A percentile compares a stretch with the other conserved stretches of the same genome.
phyloP scores from a whole-genome alignment of 1,140 invertebrate species.

The Manduca sexta region DNA sequence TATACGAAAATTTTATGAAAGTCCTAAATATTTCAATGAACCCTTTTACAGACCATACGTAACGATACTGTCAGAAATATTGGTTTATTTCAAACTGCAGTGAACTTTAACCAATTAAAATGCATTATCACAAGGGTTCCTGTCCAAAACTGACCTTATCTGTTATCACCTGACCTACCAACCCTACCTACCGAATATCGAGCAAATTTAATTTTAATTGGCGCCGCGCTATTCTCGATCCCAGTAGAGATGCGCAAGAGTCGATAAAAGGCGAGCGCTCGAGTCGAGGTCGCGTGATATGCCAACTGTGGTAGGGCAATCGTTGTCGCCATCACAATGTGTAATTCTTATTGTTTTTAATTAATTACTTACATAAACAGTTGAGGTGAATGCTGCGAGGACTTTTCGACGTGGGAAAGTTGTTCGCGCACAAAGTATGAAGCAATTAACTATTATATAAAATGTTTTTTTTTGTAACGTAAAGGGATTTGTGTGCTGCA shows the following conservation, averaged over 20 bases:
- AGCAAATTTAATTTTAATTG: constrained; percentile 12
- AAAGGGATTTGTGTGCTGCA: too few species aligned
- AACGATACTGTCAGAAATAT: too few species aligned
- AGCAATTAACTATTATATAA: too few species aligned
- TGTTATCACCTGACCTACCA: neutral
- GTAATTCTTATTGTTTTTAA: constrained; percentile 30
- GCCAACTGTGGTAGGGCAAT: constrained; percentile 21
- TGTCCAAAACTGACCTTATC: too few species aligned
- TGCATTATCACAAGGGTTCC: too few species aligned
- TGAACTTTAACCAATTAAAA: neutral
- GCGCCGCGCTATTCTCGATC: neutral
- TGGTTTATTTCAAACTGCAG: too few species aligned
- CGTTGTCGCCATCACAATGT: constrained; percentile 14
- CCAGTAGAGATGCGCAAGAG: neutral
- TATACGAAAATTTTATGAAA: too few species aligned
- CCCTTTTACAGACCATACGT: too few species aligned
- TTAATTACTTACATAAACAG: constrained; percentile 25
- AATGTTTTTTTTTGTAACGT: too few species aligned
- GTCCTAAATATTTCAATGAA: too few species aligned
- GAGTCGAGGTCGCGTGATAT: constrained; percentile 40
- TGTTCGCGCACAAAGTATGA: too few species aligned
- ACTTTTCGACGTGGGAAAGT: too few species aligned
- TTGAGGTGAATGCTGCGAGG: constrained; percentile 2
- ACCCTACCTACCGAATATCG: constrained; percentile 5
- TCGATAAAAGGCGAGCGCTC: constrained; percentile 4